A percentile compares a stretch with the other conserved stretches of the same genome.
These are phyloP conservation scores for Erythrolamprus reginae DNA, from an alignment of 2,113 vertebrate species.

Conservation along the genomic window DNA sequence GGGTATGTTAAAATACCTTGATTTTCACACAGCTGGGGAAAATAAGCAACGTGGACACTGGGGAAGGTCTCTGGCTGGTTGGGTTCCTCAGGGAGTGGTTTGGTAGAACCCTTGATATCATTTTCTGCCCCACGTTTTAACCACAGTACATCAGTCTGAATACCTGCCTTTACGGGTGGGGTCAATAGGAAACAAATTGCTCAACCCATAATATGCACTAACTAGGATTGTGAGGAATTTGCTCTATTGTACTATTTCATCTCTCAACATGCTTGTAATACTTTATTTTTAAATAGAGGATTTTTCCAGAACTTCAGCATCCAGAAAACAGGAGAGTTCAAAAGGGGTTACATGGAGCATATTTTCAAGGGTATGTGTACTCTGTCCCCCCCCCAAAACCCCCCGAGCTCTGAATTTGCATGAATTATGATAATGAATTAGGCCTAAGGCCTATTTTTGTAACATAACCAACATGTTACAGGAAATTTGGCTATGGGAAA, in stretches of 20 bases:
- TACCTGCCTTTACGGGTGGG: not conserved
- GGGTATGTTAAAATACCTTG: not conserved
- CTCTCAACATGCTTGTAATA: not conserved
- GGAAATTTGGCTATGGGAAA: not conserved
- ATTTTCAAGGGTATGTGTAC: not conserved
- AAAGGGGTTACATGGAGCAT: not conserved
- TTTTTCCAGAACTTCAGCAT: not conserved
- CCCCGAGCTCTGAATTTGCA: not conserved
- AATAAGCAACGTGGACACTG: not conserved
- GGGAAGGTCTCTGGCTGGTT: not conserved
- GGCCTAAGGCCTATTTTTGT: not conserved
- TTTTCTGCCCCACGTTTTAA: not conserved
- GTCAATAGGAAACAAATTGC: not conserved
- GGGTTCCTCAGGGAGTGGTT: not conserved
- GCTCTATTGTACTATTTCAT: not conserved
- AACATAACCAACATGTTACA: not conserved
- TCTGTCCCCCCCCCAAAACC: not conserved
- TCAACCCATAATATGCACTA: not conserved
- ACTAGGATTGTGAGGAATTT: not conserved
- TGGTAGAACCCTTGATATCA: not conserved
- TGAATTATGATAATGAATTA: not conserved
- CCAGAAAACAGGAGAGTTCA: not conserved
- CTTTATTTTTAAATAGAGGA: slow-evolving; percentile 1
- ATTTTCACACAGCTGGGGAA: not conserved
- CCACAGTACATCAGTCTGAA: not conserved